Conservation (phyloP, 2,797 vertebrate species). For the Oreochromis mossambicus region DNA sequence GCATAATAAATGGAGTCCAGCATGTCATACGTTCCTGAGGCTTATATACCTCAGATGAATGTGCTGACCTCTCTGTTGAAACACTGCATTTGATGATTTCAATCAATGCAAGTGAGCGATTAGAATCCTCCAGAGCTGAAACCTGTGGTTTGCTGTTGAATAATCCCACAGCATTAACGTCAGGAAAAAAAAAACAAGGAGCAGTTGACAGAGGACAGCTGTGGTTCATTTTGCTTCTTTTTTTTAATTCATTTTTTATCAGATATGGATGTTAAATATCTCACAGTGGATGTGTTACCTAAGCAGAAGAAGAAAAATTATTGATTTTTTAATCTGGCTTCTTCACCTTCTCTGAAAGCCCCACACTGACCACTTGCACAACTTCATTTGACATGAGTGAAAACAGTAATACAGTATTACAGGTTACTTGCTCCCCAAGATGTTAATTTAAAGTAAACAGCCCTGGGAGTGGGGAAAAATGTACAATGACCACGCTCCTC, state of each 20-base stretch:
- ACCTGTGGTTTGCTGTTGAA: not conserved
- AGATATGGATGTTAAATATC: not conserved
- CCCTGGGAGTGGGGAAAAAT: not conserved
- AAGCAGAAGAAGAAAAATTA: not conserved
- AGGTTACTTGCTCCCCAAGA: too few species aligned
- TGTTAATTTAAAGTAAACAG: not conserved
- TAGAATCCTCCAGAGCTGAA: not conserved
- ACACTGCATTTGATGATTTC: conserved; percentile 7
- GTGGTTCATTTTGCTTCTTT: not conserved
- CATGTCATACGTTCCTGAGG: not conserved
- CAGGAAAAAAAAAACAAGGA: not conserved
- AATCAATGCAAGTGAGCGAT: conserved; percentile 44
- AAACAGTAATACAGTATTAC: too few species aligned
- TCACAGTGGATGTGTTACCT: not conserved
- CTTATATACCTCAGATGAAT: not conserved
- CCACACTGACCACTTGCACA: not conserved
- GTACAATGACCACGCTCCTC: not conserved
- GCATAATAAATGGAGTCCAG: not conserved
- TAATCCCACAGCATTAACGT: conserved; percentile 26
- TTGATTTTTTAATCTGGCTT: rapidly evolving
- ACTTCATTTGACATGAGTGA: too few species aligned
- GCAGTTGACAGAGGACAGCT: not conserved
- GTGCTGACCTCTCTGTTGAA: not conserved
- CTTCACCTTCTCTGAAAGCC: not conserved
- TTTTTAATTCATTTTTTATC: not conserved